Conservation (phyloP, 1,140 invertebrate species). For the Eriosoma lanigerum region DNA sequence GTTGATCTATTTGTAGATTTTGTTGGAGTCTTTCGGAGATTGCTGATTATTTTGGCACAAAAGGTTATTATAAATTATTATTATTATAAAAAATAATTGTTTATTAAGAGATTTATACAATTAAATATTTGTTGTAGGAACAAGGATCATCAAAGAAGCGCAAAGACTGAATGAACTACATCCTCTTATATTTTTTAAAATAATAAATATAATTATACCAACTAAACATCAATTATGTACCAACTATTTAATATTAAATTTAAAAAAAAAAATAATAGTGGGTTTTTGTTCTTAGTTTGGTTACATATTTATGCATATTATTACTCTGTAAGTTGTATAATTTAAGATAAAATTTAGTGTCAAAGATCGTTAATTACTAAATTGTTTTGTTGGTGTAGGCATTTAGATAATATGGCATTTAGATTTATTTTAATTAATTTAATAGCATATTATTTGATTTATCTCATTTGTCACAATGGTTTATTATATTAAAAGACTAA, state of each 20-base stretch:
- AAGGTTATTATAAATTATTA: conserved; percentile 65
- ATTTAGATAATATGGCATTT: conserved; percentile 23
- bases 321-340: conserved; percentile 20
- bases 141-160: conserved; percentile 50
- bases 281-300: conserved; percentile 31
- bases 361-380: neutral
- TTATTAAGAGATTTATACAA: neutral
- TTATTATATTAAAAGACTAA: conserved; percentile 41
- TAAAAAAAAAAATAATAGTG: conserved; percentile 25
- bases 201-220: conserved; percentile 36
- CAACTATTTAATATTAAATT: conserved; percentile 47
- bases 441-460: conserved; percentile 25
- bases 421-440: conserved; percentile 10
- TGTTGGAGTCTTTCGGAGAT: conserved; percentile 83
- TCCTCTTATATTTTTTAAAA: conserved; percentile 12
- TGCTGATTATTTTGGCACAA: conserved; percentile 84
- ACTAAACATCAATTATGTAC: conserved; percentile 22
- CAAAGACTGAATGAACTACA: conserved; percentile 42
- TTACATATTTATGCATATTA: conserved; percentile 7
- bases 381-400: conserved; percentile 36
- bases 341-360: conserved; percentile 30
- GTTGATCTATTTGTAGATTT: conserved; percentile 92
- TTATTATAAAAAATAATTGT: neutral
- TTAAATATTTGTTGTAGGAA: conserved; percentile 20
- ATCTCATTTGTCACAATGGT: conserved; percentile 16